Conservation (phyloP, 2,888 invertebrate species). For the Mimas tiliae region DNA sequence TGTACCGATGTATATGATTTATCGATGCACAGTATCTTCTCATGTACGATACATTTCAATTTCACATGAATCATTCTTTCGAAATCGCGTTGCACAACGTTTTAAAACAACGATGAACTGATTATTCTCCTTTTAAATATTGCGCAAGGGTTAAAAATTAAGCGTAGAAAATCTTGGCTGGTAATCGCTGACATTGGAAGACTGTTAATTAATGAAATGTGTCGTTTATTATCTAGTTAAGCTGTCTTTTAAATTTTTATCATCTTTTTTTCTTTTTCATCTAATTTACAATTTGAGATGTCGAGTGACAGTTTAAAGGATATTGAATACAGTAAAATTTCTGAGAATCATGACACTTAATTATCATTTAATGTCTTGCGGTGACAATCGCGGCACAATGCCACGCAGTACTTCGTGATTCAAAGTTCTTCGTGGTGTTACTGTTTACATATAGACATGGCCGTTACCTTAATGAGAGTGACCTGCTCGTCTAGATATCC, state of each 20-base stretch:
- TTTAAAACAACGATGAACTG: slow-evolving; percentile 12
- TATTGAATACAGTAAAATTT: no score
- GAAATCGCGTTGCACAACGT: slow-evolving; percentile 27
- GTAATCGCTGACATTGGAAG: neutral
- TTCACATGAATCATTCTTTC: slow-evolving; percentile 26
- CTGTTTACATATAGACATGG: no score
- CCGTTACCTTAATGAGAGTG: no score
- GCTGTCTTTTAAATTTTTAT: neutral
- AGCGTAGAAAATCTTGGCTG: neutral
- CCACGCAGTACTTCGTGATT: no score
- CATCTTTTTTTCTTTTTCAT: neutral
- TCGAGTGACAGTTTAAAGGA: no score
- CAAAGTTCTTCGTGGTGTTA: no score
- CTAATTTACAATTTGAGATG: no score
- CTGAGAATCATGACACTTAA: no score
- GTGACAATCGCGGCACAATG: no score
- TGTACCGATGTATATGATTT: slow-evolving; percentile 29
- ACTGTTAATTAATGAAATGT: neutral
- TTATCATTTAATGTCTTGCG: no score
- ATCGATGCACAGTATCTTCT: slow-evolving; percentile 20
- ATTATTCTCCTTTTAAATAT: slow-evolving; percentile 23
- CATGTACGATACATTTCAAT: slow-evolving; percentile 21
- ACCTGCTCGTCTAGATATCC: no score
- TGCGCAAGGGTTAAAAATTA: slow-evolving; percentile 9
- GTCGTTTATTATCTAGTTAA: neutral